Evolutionary conservation across 2,888 invertebrate genomes (phyloP).

Genomic region (Ethmia dodecea): DNA sequence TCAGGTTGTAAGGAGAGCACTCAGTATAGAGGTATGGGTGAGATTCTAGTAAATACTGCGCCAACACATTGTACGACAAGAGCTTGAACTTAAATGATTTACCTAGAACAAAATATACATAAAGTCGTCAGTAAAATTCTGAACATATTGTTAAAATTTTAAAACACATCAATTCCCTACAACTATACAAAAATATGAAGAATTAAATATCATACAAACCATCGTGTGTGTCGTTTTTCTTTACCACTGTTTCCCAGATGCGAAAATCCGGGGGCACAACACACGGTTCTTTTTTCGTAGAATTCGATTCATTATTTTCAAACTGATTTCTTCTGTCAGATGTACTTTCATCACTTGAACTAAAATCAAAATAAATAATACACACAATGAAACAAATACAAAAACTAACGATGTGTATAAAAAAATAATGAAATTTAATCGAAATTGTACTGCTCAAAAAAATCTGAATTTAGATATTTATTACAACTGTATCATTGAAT

Average conservation of each 20-base stretch:
- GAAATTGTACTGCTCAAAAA: too few relatives aligned
- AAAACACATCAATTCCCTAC: not conserved
- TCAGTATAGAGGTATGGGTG: conserved; percentile 85
- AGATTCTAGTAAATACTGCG: conserved; percentile 86
- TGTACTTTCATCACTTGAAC: conserved; percentile 26
- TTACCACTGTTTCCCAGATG: conserved; percentile 46
- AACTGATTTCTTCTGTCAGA: conserved; percentile 13
- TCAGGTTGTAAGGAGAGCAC: conserved; percentile 76
- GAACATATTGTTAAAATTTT: too few relatives aligned
- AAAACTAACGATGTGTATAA: too few relatives aligned
- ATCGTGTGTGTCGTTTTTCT: conserved; percentile 22
- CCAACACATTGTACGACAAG: conserved; percentile 92
- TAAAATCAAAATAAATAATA: conserved; percentile 17
- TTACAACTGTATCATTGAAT: too few relatives aligned
- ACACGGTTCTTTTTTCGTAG: conserved; percentile 15
- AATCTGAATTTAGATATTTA: too few relatives aligned
- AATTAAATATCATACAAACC: conserved; percentile 25
- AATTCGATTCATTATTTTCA: conserved; percentile 15
- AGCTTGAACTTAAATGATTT: conserved; percentile 79
- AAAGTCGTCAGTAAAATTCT: not conserved
- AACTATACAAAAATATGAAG: not conserved
- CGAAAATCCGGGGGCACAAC: conserved; percentile 44
- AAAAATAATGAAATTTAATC: too few relatives aligned
- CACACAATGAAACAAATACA: too few relatives aligned
- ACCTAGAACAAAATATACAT: conserved; percentile 30